These are phyloP conservation scores for Idaea straminata DNA, from an alignment of 2,888 invertebrate genomes.

Conservation along the genomic window DNA sequence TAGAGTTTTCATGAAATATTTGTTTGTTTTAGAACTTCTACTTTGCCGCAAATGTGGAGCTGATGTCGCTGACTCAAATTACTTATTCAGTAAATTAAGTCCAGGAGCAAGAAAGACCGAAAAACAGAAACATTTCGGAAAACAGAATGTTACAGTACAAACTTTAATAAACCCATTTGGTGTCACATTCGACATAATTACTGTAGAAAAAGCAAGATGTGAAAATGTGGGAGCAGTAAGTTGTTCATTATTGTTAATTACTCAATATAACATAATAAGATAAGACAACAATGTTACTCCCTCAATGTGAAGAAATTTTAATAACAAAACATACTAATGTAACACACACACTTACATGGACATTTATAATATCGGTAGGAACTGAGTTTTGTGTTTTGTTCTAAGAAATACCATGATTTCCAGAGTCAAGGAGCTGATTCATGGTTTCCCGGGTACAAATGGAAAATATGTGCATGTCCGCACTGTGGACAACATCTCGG, in stretches of 20 bases:
- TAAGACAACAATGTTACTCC: too few species aligned
- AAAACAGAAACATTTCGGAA: constrained; percentile 77
- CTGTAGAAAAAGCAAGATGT: constrained; percentile 77
- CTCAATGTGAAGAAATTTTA: too few species aligned
- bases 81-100: constrained; percentile 74
- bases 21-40: constrained; percentile 67
- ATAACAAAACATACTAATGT: too few species aligned
- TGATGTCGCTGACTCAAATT: constrained; percentile 77
- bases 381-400: background rate
- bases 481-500: constrained; percentile 82
- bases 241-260: constrained; percentile 11
- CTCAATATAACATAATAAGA: too few species aligned
- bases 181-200: constrained; percentile 75
- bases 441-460: constrained; percentile 84
- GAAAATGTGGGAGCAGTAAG: constrained; percentile 74
- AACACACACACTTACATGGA: too few species aligned
- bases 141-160: constrained; percentile 76
- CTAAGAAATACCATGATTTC: background rate
- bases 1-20: background rate
- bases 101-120: constrained; percentile 66
- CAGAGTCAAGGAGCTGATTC: constrained; percentile 79
- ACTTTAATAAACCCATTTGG: constrained; percentile 78
- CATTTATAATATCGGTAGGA: background rate
- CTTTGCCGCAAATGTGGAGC: constrained; percentile 81
- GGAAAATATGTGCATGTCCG: constrained; percentile 82